These are phyloP conservation scores for Theristus sp. DNA, from an alignment of 2,888 invertebrate species.

Conservation along the genomic window DNA sequence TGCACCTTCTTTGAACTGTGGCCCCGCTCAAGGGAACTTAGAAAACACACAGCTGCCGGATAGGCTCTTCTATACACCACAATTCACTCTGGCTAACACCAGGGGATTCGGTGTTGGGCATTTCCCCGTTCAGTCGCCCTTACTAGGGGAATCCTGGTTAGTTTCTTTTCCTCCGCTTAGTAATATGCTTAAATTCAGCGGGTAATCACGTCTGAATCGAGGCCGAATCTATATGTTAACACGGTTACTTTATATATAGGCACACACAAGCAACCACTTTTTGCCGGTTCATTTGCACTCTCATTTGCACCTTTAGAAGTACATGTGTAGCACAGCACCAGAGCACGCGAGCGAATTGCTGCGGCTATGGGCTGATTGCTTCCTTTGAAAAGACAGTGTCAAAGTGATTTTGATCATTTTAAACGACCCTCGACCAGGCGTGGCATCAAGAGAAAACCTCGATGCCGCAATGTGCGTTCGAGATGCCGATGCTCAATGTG, in stretches of 20 bases:
- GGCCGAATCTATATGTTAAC: neutral
- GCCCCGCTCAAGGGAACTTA: slow-evolving; percentile 18
- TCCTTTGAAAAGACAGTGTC: no score
- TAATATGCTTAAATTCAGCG: neutral
- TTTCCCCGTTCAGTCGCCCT: neutral
- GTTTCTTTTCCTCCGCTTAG: neutral
- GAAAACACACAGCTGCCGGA: slow-evolving; percentile 7
- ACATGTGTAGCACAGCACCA: no score
- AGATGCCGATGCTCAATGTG: neutral
- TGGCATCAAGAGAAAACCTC: neutral
- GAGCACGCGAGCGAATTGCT: no score
- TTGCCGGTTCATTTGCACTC: neutral
- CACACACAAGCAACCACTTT: no score
- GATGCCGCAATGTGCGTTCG: neutral
- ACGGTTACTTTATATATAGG: neutral
- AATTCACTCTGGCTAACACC: slow-evolving; percentile 30
- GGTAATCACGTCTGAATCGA: neutral
- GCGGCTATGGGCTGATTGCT: neutral
- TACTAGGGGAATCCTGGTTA: neutral
- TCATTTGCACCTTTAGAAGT: neutral
- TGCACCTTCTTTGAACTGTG: slow-evolving; percentile 27
- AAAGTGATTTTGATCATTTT: no score
- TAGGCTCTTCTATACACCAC: slow-evolving; percentile 38
- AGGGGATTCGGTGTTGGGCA: neutral
- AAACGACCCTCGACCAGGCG: neutral